Evolutionary conservation across 2,113 vertebrate genomes (phyloP).

Genomic region (Aphyosemion australe): DNA sequence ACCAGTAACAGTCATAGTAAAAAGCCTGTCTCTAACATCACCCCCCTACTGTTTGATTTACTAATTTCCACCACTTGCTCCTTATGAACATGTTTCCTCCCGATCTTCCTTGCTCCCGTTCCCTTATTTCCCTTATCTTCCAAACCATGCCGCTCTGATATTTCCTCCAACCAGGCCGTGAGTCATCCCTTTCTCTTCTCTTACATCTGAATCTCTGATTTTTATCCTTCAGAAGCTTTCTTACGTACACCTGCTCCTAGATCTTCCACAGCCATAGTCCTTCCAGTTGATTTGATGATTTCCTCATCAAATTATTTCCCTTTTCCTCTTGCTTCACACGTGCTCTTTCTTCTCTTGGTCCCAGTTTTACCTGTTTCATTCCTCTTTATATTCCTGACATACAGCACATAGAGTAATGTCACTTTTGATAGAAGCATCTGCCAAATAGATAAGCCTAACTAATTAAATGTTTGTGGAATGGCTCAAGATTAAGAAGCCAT

Average conservation of each 20-base stretch:
- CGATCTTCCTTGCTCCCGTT: constrained; percentile 43
- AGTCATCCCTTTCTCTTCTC: constrained; percentile 64
- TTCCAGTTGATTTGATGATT: not conserved
- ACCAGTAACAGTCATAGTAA: constrained; percentile 4
- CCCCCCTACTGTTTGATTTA: constrained; percentile 22
- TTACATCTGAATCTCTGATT: constrained; percentile 36
- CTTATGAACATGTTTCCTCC: constrained; percentile 51
- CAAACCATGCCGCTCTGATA: constrained; percentile 55
- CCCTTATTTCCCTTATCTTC: constrained; percentile 31
- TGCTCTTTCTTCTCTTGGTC: not conserved
- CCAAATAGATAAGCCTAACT: too few relatives aligned
- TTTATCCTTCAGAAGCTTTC: constrained; percentile 22
- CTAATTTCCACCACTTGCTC: constrained; percentile 39
- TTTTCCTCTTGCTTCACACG: not conserved
- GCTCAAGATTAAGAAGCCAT: too few relatives aligned
- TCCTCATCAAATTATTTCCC: not conserved
- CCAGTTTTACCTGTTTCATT: not conserved
- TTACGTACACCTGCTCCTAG: constrained; percentile 18
- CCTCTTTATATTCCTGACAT: constrained; percentile 24
- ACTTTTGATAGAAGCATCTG: too few relatives aligned
- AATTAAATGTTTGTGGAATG: too few relatives aligned
- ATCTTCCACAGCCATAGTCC: constrained; percentile 23
- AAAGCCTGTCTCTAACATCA: constrained; percentile 1
- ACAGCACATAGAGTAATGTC: constrained; percentile 17
- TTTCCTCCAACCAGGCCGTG: constrained; percentile 65